A percentile compares a stretch with the other conserved stretches of the same genome.
These are phyloP conservation scores for Pagrus major DNA, from an alignment of 2,113 vertebrate species.

Conservation along the genomic window DNA sequence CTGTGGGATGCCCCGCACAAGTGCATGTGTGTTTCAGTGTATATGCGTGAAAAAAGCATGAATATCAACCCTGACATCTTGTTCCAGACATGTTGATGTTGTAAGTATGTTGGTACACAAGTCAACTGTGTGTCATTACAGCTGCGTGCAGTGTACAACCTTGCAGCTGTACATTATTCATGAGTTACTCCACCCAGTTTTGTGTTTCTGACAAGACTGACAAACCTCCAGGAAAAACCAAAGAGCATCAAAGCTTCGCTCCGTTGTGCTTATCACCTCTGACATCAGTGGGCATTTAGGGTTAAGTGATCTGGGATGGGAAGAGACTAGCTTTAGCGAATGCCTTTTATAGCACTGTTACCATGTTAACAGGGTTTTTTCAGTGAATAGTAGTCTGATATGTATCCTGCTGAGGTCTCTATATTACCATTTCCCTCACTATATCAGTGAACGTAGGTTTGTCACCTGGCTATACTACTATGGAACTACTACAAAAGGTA, in stretches of 20 bases:
- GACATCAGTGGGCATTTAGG: constrained; percentile 12
- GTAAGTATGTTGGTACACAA: constrained; percentile 49
- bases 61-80: constrained; percentile 66
- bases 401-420: neutral
- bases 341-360: neutral
- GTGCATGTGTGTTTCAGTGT: constrained; percentile 57
- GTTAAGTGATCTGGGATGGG: constrained; percentile 29
- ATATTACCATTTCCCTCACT: constrained; percentile 15
- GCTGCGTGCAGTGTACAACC: constrained; percentile 25
- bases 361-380: neutral
- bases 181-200: constrained; percentile 9
- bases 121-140: constrained; percentile 37
- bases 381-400: neutral
- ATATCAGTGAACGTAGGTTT: neutral
- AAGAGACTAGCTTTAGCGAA: neutral
- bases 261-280: constrained; percentile 22
- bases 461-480: neutral
- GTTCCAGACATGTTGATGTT: constrained; percentile 56
- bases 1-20: constrained; percentile 74
- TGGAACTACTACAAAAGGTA: neutral
- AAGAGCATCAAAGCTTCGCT: constrained; percentile 33
- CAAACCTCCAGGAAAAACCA: constrained; percentile 20
- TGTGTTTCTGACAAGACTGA: constrained; percentile 35
- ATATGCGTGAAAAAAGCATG: constrained; percentile 38
- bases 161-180: constrained; percentile 58